phyloP scores from a whole-genome alignment of 2,797 vertebrate genomes.

The Apodemus agrarius region DNA sequence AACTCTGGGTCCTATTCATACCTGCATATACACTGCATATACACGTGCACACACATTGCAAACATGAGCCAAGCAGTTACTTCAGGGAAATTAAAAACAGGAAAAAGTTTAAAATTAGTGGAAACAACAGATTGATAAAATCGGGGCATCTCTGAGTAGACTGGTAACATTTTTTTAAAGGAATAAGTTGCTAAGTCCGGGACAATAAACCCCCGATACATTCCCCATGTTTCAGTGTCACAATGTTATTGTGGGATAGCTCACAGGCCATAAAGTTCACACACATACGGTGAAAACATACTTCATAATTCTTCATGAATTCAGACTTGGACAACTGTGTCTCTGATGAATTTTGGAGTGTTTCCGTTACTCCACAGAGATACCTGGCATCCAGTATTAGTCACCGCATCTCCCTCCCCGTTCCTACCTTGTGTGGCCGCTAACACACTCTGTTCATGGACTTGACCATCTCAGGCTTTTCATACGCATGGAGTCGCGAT shows the following conservation, averaged over 20 bases:
- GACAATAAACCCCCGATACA: neutral
- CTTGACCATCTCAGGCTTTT: neutral
- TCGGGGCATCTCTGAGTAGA: neutral
- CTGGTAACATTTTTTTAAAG: slow-evolving; percentile 12
- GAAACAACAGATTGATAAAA: neutral
- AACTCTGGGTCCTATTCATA: neutral
- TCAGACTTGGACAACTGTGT: neutral
- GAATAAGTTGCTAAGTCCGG: neutral
- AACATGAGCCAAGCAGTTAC: neutral
- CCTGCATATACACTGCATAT: neutral
- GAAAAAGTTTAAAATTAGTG: neutral
- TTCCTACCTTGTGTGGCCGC: too few species aligned
- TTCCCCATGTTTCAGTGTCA: neutral
- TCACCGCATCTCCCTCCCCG: neutral
- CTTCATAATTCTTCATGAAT: neutral
- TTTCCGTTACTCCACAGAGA: neutral
- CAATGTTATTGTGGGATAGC: neutral
- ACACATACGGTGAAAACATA: neutral
- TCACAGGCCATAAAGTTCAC: neutral
- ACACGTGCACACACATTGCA: neutral
- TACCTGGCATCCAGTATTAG: neutral
- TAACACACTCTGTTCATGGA: neutral
- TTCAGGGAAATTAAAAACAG: slow-evolving; percentile 4
- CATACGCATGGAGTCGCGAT: neutral
- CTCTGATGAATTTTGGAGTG: neutral